phyloP scores from a whole-genome alignment of 2,797 vertebrate species.

The Moxostoma hubbsi region DNA sequence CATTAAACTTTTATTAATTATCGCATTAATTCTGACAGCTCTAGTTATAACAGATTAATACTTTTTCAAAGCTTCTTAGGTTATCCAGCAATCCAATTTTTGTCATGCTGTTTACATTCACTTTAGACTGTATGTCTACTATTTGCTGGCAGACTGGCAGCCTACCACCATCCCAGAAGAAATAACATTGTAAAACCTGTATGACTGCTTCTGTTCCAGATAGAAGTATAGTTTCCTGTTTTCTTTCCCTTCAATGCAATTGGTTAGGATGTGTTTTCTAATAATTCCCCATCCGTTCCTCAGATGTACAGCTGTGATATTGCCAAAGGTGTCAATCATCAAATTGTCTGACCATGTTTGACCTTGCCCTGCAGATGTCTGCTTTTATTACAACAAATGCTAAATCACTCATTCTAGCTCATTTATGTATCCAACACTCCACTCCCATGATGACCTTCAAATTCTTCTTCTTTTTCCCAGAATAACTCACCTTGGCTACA shows the following conservation, averaged over 20 bases:
- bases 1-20: too few relatives aligned
- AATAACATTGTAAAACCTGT: not conserved
- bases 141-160: not conserved
- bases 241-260: slow-evolving; percentile 13
- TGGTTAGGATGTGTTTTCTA: slow-evolving; percentile 25
- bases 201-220: not conserved
- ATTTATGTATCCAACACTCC: slow-evolving; percentile 4
- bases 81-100: too few relatives aligned
- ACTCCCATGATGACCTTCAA: slow-evolving; percentile 22
- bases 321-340: slow-evolving; percentile 17
- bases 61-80: too few relatives aligned
- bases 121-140: not conserved
- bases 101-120: slow-evolving; percentile 22
- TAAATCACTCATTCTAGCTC: slow-evolving; percentile 25
- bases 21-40: too few relatives aligned
- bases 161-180: not conserved
- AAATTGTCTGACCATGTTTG: not conserved
- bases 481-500: slow-evolving; percentile 39
- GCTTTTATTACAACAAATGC: slow-evolving; percentile 12
- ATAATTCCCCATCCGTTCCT: slow-evolving; percentile 28
- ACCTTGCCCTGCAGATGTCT: slow-evolving; percentile 28
- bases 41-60: too few relatives aligned
- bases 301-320: not conserved
- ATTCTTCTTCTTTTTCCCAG: slow-evolving; percentile 26
- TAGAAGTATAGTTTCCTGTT: not conserved